phyloP scores from a whole-genome alignment of 2,113 vertebrate species.

The Macaca nemestrina region DNA sequence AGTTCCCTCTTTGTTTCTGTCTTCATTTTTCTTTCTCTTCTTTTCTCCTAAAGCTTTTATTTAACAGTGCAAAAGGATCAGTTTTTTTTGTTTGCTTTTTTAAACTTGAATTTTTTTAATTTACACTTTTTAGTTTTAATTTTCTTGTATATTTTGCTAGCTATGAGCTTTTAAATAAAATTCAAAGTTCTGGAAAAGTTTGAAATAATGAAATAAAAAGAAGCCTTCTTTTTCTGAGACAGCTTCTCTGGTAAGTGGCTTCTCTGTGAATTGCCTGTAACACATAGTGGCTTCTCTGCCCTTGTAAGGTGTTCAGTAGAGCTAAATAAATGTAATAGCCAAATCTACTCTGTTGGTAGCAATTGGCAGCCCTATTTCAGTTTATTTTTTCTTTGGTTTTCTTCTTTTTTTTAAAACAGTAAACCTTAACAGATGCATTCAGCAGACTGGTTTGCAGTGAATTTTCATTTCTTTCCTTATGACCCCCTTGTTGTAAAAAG shows the following conservation, averaged over 20 bases:
- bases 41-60: slow-evolving; percentile 82
- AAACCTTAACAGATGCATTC: slow-evolving; percentile 81
- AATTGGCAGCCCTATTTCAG: slow-evolving; percentile 74
- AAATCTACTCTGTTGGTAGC: slow-evolving; percentile 67
- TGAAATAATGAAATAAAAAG: slow-evolving; percentile 85
- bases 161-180: slow-evolving; percentile 92
- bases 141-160: slow-evolving; percentile 96
- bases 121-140: slow-evolving; percentile 87
- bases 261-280: slow-evolving; percentile 92
- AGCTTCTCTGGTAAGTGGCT: slow-evolving; percentile 77
- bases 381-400: slow-evolving; percentile 67
- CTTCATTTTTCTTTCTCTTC: background rate
- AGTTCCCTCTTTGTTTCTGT: background rate
- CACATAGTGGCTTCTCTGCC: slow-evolving; percentile 90
- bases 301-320: slow-evolving; percentile 88
- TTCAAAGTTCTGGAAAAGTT: slow-evolving; percentile 84
- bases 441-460: slow-evolving; percentile 82
- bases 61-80: slow-evolving; percentile 92
- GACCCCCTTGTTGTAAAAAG: slow-evolving; percentile 86
- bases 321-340: slow-evolving; percentile 84
- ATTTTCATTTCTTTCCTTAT: slow-evolving; percentile 81
- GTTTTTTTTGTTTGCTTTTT: slow-evolving; percentile 86
- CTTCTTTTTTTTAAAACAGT: background rate
- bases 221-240: slow-evolving; percentile 55
- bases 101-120: slow-evolving; percentile 93